Percentiles rank a stretch among this genome's conserved stretches.
These are phyloP conservation scores for Cactoblastis cactorum DNA, from an alignment of 2,888 invertebrate genomes.

Conservation along the genomic window DNA sequence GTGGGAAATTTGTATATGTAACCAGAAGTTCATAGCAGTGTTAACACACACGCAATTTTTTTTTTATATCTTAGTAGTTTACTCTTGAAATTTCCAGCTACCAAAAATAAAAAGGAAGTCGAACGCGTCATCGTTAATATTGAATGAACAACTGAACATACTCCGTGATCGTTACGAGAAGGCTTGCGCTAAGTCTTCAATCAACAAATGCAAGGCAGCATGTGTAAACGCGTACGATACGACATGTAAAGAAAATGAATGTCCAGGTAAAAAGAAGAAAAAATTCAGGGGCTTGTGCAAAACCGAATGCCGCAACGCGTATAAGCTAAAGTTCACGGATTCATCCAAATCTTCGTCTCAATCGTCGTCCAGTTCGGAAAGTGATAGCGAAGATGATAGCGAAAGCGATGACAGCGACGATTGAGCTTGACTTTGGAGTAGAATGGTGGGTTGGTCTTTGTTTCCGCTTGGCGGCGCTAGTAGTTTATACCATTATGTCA, in stretches of 20 bases:
- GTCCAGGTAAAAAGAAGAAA: constrained; percentile 24
- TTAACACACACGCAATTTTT: too few relatives aligned
- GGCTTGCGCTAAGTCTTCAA: constrained; percentile 36
- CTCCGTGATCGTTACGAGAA: constrained; percentile 41
- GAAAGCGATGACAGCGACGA: not conserved
- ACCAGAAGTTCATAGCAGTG: too few relatives aligned
- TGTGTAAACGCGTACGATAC: constrained; percentile 27
- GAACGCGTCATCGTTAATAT: not conserved
- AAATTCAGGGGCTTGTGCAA: constrained; percentile 33
- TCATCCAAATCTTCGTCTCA: not conserved
- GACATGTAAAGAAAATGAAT: constrained; percentile 31
- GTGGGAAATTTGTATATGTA: too few relatives aligned
- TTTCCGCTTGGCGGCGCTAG: too few relatives aligned
- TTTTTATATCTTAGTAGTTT: not conserved
- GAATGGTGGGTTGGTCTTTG: too few relatives aligned
- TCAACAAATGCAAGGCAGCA: constrained; percentile 34
- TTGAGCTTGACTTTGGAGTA: too few relatives aligned
- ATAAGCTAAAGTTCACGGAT: not conserved
- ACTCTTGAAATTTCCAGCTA: not conserved
- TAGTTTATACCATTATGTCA: too few relatives aligned
- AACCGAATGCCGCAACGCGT: constrained; percentile 31
- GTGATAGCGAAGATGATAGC: not conserved
- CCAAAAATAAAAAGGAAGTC: not conserved
- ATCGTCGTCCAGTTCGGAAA: not conserved
- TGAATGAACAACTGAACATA: constrained; percentile 25